These are phyloP conservation scores for Dicyrtomina minuta DNA, from an alignment of 2,888 invertebrate species.

Conservation along the genomic window DNA sequence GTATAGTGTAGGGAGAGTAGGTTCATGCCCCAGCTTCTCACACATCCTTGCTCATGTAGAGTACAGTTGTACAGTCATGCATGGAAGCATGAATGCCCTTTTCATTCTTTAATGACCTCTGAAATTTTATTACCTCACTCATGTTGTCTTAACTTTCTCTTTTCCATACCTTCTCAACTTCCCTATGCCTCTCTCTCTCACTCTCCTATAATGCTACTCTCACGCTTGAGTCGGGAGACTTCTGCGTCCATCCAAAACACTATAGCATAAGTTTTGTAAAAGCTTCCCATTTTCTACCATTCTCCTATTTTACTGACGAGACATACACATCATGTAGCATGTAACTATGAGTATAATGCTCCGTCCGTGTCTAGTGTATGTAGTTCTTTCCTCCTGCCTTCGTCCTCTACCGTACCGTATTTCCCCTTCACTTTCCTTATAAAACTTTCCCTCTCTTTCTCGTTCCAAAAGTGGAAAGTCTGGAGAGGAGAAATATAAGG, in stretches of 20 bases:
- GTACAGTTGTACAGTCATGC: no score
- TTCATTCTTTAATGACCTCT: constrained; percentile 20
- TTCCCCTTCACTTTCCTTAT: neutral
- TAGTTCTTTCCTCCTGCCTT: neutral
- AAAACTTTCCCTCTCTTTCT: neutral
- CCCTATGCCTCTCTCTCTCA: neutral
- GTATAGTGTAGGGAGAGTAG: constrained; percentile 6
- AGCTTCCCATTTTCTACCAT: constrained; percentile 7
- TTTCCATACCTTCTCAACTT: neutral
- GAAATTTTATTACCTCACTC: constrained; percentile 23
- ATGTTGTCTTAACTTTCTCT: neutral
- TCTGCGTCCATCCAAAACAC: neutral
- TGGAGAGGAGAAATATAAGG: neutral
- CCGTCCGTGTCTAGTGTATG: neutral
- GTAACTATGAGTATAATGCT: neutral
- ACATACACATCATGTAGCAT: neutral
- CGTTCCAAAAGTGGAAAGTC: neutral
- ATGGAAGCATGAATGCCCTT: constrained; percentile 5
- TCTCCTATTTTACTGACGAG: no score
- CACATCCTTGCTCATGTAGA: no score
- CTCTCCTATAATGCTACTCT: neutral
- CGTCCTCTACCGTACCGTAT: neutral
- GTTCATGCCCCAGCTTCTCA: neutral
- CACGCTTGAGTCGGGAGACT: neutral
- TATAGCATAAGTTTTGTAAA: neutral